Evolutionary conservation across 1,140 invertebrate species (phyloP).

Genomic region (Pseudomyrmex pallidus): DNA sequence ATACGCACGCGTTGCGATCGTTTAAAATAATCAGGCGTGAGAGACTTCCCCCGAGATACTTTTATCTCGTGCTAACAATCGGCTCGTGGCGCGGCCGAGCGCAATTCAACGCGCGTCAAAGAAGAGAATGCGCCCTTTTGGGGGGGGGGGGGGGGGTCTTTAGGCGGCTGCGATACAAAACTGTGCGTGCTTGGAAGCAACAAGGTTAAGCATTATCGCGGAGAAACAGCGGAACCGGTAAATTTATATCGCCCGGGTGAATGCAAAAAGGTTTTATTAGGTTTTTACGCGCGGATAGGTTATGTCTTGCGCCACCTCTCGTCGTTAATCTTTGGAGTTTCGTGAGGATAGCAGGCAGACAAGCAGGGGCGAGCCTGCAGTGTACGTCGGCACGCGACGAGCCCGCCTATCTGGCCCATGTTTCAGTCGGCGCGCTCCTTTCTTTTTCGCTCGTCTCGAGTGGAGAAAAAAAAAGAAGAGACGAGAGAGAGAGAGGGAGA

Average conservation of each 20-base stretch:
- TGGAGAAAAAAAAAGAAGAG: slow-evolving; percentile 50
- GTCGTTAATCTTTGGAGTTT: slow-evolving; percentile 80
- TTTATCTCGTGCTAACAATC: background rate
- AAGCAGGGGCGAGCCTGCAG: slow-evolving; percentile 77
- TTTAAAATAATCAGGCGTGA: slow-evolving; percentile 22
- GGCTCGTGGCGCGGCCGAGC: background rate
- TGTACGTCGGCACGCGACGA: slow-evolving; percentile 78
- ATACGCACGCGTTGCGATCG: background rate
- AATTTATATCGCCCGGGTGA: slow-evolving; percentile 72
- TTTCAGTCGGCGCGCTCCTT: slow-evolving; percentile 72
- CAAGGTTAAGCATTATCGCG: slow-evolving; percentile 71
- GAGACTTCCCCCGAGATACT: background rate
- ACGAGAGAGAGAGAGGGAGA: slow-evolving; percentile 24
- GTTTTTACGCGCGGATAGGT: slow-evolving; percentile 77
- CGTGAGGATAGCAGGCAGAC: slow-evolving; percentile 77
- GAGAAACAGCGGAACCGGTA: slow-evolving; percentile 69
- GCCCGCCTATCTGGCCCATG: slow-evolving; percentile 76
- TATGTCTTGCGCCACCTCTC: slow-evolving; percentile 79
- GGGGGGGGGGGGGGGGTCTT: background rate
- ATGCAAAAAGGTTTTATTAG: slow-evolving; percentile 79
- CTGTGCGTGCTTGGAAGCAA: slow-evolving; percentile 67
- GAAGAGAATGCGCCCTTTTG: background rate
- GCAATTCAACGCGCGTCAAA: background rate
- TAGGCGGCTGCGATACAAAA: background rate
- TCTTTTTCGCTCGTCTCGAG: slow-evolving; percentile 69